phyloP scores from a whole-genome alignment of 2,113 vertebrate genomes.

The Cranoglanis bouderius region DNA sequence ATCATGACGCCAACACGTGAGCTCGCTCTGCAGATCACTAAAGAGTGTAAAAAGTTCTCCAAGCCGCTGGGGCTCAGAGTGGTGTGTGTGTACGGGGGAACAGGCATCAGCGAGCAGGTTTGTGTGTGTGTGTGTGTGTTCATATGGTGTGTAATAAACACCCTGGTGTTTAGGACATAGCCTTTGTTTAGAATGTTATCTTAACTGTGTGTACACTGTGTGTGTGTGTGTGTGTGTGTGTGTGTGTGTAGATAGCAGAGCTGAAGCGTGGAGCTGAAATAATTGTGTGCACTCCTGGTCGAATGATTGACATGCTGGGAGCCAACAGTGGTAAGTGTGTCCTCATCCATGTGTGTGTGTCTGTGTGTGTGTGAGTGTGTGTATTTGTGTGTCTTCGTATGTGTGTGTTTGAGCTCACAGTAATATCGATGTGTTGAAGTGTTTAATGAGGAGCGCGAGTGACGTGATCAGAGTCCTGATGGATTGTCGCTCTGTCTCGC shows the following conservation, averaged over 20 bases:
- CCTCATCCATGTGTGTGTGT: background rate
- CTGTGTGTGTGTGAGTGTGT: background rate
- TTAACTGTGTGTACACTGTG: background rate
- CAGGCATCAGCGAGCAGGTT: constrained; percentile 99
- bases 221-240: background rate
- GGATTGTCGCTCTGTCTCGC: too few species aligned
- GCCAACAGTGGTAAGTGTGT: constrained; percentile 94
- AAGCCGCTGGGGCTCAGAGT: constrained; percentile 90
- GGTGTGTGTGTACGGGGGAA: constrained; percentile 98
- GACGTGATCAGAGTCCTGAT: background rate
- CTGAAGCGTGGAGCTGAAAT: constrained; percentile 99
- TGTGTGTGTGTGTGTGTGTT: constrained; percentile 27
- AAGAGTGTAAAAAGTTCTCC: constrained; percentile 99
- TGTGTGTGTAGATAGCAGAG: constrained; percentile 87
- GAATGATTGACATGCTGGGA: constrained; percentile 99
- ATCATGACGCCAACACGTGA: constrained; percentile 98
- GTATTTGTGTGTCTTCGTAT: background rate
- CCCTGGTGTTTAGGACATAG: background rate
- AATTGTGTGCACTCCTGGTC: constrained; percentile 97
- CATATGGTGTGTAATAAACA: background rate
- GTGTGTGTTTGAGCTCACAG: background rate
- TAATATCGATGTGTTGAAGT: background rate
- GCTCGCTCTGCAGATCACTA: constrained; percentile 96
- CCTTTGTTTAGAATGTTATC: background rate
- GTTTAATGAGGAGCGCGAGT: background rate